These are phyloP conservation scores for Meloidogyne exigua DNA, from an alignment of 1,140 invertebrate species.

Conservation along the genomic window DNA sequence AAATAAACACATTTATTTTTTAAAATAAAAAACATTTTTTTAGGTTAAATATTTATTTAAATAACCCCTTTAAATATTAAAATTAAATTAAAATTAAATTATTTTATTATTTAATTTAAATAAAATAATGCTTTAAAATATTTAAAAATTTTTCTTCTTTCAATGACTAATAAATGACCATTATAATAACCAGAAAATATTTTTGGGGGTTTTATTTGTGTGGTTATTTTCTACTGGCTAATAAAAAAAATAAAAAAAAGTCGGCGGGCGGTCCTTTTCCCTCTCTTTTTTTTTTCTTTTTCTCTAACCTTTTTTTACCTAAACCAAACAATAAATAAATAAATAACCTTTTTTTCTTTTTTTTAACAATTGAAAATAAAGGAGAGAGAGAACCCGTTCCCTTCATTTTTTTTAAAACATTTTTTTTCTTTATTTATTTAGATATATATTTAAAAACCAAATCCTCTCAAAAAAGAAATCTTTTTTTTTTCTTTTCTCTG, in stretches of 20 bases:
- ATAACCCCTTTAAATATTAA: too few relatives aligned
- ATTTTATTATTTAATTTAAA: too few relatives aligned
- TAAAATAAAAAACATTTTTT: too few relatives aligned
- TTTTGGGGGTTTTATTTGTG: not conserved
- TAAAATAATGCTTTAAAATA: too few relatives aligned
- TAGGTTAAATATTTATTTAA: too few relatives aligned
- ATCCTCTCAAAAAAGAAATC: not conserved
- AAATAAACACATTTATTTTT: too few relatives aligned
- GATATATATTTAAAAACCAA: not conserved
- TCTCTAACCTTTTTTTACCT: not conserved
- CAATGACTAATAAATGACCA: not conserved
- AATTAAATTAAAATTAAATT: too few relatives aligned
- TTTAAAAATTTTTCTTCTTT: too few relatives aligned
- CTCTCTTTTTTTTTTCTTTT: too few relatives aligned
- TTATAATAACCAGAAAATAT: not conserved
- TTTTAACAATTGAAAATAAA: not conserved
- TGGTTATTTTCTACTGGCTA: slow-evolving; percentile 2
- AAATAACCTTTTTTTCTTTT: not conserved
- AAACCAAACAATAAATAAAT: not conserved
- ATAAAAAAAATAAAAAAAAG: not conserved
- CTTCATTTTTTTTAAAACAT: too few relatives aligned
- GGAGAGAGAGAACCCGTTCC: not conserved
- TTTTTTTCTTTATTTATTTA: not conserved
- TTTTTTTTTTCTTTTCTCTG: not conserved
- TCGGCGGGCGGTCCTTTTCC: not conserved